A percentile compares a stretch with the other conserved stretches of the same genome.
Conservation (phyloP, 2,113 vertebrate genomes). For the Scolopax mira region DNA sequence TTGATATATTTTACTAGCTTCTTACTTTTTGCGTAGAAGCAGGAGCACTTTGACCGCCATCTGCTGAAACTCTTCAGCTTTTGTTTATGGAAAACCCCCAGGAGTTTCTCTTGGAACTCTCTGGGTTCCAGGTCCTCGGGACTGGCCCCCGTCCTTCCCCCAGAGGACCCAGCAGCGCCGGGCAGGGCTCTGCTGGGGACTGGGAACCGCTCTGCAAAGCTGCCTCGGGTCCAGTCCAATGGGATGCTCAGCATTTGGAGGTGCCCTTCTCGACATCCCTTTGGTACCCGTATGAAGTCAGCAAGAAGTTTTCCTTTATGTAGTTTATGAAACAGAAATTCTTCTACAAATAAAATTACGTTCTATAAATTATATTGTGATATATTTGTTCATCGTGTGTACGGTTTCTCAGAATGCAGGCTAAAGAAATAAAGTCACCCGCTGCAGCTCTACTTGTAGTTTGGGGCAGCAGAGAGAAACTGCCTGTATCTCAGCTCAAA, state of each 20-base stretch:
- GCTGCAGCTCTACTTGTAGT: not conserved
- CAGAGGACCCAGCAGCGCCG: not conserved
- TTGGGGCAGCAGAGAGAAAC: not conserved
- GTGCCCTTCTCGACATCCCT: not conserved
- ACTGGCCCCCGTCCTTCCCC: not conserved
- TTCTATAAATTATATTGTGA: not conserved
- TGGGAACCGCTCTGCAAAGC: not conserved
- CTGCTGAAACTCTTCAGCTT: not conserved
- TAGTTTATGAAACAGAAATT: not conserved
- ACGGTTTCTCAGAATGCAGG: not conserved
- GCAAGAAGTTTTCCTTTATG: not conserved
- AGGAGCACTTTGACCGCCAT: not conserved
- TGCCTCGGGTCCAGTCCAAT: rapidly evolving
- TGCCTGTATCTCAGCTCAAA: not conserved
- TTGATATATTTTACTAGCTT: not conserved
- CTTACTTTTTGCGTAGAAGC: not conserved
- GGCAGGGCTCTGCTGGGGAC: not conserved
- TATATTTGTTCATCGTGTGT: rapidly evolving
- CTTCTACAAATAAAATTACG: not conserved
- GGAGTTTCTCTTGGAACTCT: not conserved
- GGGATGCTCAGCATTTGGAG: not conserved
- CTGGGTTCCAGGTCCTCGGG: rapidly evolving
- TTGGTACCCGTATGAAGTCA: not conserved
- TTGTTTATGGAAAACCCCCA: not conserved
- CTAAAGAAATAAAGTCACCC: not conserved